A percentile compares a stretch with the other conserved stretches of the same genome.
These are phyloP conservation scores for Ctenicera cuprea DNA, from an alignment of 2,888 invertebrate species.

Conservation along the genomic window DNA sequence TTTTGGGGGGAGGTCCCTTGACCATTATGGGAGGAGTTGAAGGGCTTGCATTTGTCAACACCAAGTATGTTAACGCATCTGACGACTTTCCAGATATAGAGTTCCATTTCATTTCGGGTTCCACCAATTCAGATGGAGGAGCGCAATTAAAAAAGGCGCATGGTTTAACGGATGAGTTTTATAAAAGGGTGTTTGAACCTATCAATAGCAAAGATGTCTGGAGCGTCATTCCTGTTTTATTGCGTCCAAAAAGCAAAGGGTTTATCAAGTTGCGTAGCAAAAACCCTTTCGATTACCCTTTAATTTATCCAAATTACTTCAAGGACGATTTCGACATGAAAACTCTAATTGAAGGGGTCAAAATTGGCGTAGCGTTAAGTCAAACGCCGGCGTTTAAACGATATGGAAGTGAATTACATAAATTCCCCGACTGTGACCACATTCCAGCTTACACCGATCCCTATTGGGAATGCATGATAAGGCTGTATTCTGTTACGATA, in stretches of 20 bases:
- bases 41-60: conserved; percentile 89
- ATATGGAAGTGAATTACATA: conserved; percentile 83
- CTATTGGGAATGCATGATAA: conserved; percentile 92
- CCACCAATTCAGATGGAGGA: conserved; percentile 91
- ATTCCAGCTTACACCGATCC: conserved; percentile 82
- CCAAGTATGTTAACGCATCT: conserved; percentile 86
- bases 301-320: conserved; percentile 95
- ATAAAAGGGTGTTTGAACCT: conserved; percentile 83
- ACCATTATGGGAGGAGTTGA: conserved; percentile 94
- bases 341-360: conserved; percentile 89
- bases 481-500: conserved; percentile 87
- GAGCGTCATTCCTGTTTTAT: conserved; percentile 88
- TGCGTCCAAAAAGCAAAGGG: conserved; percentile 91
- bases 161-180: conserved; percentile 84
- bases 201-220: conserved; percentile 87
- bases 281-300: conserved; percentile 91
- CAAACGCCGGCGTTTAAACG: conserved; percentile 85
- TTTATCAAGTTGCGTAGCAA: conserved; percentile 86
- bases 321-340: conserved; percentile 86
- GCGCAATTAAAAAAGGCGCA: conserved; percentile 87
- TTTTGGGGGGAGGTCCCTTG: conserved; percentile 88
- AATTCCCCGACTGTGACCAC: conserved; percentile 86
- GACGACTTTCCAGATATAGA: conserved; percentile 93
- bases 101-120: conserved; percentile 91
- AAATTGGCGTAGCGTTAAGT: conserved; percentile 88